phyloP scores from a whole-genome alignment of 64 coral and sea anemone genomes.

The Montipora sp. region DNA sequence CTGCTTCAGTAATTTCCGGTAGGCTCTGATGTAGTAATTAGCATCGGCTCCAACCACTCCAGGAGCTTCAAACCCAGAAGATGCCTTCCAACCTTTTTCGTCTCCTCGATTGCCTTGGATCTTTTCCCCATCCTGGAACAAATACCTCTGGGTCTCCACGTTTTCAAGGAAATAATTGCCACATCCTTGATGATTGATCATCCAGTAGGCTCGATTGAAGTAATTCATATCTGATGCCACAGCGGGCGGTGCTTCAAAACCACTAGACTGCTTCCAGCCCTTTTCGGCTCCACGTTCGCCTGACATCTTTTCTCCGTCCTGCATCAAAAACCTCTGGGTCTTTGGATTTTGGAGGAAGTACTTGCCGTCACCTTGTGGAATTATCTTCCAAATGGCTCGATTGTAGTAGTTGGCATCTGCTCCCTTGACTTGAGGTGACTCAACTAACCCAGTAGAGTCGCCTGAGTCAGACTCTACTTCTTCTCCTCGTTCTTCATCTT shows the following conservation, averaged over 20 bases:
- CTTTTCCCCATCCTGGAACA: neutral
- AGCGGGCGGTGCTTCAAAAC: no score
- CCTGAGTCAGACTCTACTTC: constrained; percentile 1
- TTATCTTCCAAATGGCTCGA: constrained; percentile 30
- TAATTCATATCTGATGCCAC: neutral
- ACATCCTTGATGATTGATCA: neutral
- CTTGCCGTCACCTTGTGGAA: constrained; percentile 30
- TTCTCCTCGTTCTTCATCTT: neutral
- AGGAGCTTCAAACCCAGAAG: no score
- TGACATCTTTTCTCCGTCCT: neutral
- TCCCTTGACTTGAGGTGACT: neutral
- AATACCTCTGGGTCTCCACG: neutral
- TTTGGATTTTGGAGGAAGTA: constrained; percentile 31
- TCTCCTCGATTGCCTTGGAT: neutral
- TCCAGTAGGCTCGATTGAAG: constrained; percentile 1
- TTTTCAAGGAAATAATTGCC: constrained; percentile 14
- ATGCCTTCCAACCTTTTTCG: neutral
- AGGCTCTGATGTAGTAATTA: no score
- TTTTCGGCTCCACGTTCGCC: neutral
- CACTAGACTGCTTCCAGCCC: neutral
- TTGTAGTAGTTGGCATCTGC: constrained; percentile 44
- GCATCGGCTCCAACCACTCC: no score
- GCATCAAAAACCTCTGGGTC: constrained; percentile 21
- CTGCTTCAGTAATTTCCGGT: no score
- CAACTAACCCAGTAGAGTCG: neutral